A percentile compares a stretch with the other conserved stretches of the same genome.
phyloP scores from a whole-genome alignment of 2,797 vertebrate species.

The Gobionotothen gibberifrons region DNA sequence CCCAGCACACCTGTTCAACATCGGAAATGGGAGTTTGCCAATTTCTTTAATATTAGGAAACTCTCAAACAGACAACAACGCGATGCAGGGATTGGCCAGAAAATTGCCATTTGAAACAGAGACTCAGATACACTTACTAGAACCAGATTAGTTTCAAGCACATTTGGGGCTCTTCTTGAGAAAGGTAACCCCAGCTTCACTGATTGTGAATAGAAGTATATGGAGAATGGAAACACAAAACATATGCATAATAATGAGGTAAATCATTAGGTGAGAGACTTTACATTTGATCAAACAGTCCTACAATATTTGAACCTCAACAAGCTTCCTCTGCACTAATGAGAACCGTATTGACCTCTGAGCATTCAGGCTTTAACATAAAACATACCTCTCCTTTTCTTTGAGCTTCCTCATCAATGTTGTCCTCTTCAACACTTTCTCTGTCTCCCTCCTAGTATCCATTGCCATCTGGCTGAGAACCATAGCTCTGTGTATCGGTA shows the following conservation, averaged over 20 bases:
- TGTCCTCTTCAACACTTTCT: conserved; percentile 43
- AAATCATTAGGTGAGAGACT: conserved; percentile 19
- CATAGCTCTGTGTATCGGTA: conserved; percentile 58
- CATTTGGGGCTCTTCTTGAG: neutral
- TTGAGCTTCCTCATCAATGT: conserved; percentile 24
- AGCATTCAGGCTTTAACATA: conserved; percentile 58
- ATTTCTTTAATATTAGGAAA: neutral
- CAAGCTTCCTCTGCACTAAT: conserved; percentile 39
- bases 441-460: conserved; percentile 35
- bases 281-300: conserved; percentile 24
- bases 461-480: conserved; percentile 67
- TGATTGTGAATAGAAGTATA: conserved; percentile 1
- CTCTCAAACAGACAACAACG: neutral
- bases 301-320: conserved; percentile 29
- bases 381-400: conserved; percentile 54
- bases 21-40: neutral
- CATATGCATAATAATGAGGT: conserved; percentile 8
- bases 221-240: neutral
- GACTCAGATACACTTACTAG: neutral
- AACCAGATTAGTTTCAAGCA: conserved; percentile 4
- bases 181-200: neutral
- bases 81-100: neutral
- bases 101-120: no score
- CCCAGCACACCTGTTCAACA: neutral
- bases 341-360: conserved; percentile 47